phyloP scores from a whole-genome alignment of 2,113 vertebrate species.

The Gymnogyps californianus region DNA sequence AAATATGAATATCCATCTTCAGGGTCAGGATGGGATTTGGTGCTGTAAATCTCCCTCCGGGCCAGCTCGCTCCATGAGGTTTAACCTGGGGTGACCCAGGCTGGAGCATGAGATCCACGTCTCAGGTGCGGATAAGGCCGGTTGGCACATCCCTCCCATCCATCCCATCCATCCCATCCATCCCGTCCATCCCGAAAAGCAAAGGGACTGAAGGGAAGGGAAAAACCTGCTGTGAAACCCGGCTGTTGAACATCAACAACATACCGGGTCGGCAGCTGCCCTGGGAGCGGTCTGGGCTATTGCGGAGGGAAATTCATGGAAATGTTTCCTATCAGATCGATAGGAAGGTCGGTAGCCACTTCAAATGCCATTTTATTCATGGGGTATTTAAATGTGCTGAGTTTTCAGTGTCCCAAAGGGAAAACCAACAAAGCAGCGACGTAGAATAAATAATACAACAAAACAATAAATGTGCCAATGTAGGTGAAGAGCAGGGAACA shows the following conservation, averaged over 20 bases:
- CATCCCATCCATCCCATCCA: not conserved
- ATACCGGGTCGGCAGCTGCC: accelerated
- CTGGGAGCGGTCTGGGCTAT: accelerated
- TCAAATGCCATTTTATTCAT: not conserved
- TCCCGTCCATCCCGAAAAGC: not conserved
- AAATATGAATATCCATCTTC: conserved; percentile 55
- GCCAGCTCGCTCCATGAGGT: not conserved
- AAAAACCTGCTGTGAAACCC: not conserved
- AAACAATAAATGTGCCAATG: not conserved
- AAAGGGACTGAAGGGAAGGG: not conserved
- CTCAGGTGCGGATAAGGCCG: not conserved
- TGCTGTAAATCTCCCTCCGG: not conserved
- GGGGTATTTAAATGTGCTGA: not conserved
- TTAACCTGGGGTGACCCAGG: conserved; percentile 24
- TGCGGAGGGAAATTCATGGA: accelerated
- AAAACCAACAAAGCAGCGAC: not conserved
- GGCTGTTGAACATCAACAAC: not conserved
- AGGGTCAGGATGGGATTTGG: conserved; percentile 52
- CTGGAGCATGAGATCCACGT: not conserved
- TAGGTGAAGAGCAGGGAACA: not conserved
- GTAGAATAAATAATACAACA: not conserved
- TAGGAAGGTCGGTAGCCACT: not conserved
- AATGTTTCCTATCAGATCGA: not conserved
- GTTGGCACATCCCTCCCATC: not conserved
- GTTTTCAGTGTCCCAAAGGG: not conserved